Evolutionary conservation across 1,140 invertebrate species (phyloP).

Genomic region (Drosophila pachea): DNA sequence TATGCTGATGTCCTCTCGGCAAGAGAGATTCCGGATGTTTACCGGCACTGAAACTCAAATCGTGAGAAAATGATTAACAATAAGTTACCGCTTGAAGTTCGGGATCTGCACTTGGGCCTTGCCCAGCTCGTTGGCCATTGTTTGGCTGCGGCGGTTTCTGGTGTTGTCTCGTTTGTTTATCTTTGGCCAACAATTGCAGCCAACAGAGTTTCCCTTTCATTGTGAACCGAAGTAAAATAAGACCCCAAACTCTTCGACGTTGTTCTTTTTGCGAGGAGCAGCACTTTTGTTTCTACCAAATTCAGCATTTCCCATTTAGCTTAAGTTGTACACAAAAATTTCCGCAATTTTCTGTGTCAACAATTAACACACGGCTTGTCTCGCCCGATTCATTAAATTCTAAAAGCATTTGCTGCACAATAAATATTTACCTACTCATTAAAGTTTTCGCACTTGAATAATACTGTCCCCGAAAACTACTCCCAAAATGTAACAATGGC

Average conservation of each 20-base stretch:
- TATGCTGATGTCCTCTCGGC: conserved; percentile 3
- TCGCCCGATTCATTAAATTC: conserved; percentile 54
- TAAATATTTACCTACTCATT: conserved; percentile 76
- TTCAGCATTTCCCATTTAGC: conserved; percentile 28
- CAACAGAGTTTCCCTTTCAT: conserved; percentile 27
- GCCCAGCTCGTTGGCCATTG: conserved; percentile 44
- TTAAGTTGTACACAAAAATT: conserved; percentile 23
- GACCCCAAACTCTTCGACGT: conserved; percentile 26
- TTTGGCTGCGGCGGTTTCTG: conserved; percentile 49
- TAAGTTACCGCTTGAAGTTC: neutral
- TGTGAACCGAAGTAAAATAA: conserved; percentile 49
- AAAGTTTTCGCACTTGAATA: conserved; percentile 72
- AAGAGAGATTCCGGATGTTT: conserved; percentile 27
- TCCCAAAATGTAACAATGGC: conserved; percentile 39
- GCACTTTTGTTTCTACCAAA: conserved; percentile 31
- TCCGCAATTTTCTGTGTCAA: conserved; percentile 22
- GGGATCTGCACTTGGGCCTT: conserved; percentile 5
- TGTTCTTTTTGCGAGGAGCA: conserved; percentile 29
- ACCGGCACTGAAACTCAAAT: conserved; percentile 15
- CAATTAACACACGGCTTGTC: conserved; percentile 56
- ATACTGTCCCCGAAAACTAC: conserved; percentile 46
- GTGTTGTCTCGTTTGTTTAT: conserved; percentile 41
- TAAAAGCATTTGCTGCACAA: conserved; percentile 36
- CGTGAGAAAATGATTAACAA: conserved; percentile 26
- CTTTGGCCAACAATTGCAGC: conserved; percentile 37